phyloP scores from a whole-genome alignment of 2,113 vertebrate species.

The Thermophis baileyi region DNA sequence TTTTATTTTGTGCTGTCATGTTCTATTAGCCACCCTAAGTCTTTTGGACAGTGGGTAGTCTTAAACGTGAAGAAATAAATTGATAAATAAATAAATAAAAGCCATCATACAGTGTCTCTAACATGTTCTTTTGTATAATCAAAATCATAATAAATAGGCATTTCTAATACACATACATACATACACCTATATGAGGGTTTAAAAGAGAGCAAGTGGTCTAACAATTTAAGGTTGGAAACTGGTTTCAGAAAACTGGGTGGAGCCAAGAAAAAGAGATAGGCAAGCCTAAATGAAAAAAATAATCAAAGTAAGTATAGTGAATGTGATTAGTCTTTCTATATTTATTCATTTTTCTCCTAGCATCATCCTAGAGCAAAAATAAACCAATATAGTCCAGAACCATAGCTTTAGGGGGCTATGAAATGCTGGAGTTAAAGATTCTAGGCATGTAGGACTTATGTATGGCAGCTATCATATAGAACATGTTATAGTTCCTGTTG shows the following conservation, averaged over 20 bases:
- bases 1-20: not conserved
- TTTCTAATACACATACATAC: not conserved
- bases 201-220: too few species aligned
- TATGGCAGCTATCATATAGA: not conserved
- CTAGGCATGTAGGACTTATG: not conserved
- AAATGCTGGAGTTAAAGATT: not conserved
- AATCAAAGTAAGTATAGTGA: not conserved
- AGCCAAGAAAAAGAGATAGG: not conserved
- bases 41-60: not conserved
- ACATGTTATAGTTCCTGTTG: not conserved
- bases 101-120: not conserved
- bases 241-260: not conserved
- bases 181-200: too few species aligned
- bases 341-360: not conserved
- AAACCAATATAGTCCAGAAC: not conserved
- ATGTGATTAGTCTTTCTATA: not conserved
- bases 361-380: not conserved
- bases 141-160: not conserved
- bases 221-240: not conserved
- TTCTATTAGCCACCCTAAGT: not conserved
- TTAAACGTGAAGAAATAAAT: not conserved
- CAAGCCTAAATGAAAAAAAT: not conserved
- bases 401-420: not conserved
- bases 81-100: not conserved
- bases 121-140: not conserved